phyloP scores from a whole-genome alignment of 2,113 vertebrate species.

The Upupa epops region DNA sequence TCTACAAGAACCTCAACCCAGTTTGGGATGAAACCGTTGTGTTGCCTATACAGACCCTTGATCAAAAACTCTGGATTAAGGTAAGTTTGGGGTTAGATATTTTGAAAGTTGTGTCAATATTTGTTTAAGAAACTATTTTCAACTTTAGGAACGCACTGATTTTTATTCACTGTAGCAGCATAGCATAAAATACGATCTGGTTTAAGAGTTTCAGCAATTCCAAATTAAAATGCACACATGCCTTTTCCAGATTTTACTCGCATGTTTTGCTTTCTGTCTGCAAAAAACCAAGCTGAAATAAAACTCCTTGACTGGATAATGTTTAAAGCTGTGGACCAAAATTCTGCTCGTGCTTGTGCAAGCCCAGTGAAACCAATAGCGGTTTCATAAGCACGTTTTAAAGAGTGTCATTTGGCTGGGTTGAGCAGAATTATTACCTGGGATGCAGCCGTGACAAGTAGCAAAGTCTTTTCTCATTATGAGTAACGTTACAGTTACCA shows the following conservation, averaged over 20 bases:
- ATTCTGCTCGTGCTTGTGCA: constrained; percentile 6
- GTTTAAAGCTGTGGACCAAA: constrained; percentile 32
- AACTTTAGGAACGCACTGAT: neutral
- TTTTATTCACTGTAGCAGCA: neutral
- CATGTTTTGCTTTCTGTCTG: neutral
- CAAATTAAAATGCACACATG: constrained; percentile 16
- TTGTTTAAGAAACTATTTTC: neutral
- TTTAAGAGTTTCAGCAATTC: constrained; percentile 1
- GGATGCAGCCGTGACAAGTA: constrained; percentile 21
- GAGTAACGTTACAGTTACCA: constrained; percentile 59
- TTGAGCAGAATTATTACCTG: constrained; percentile 67
- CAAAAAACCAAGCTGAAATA: constrained; percentile 43
- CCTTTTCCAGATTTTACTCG: constrained; percentile 27
- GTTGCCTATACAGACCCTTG: constrained; percentile 83
- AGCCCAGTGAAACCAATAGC: neutral
- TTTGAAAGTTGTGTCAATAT: neutral
- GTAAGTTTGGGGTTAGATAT: constrained; percentile 63
- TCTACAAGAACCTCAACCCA: constrained; percentile 93
- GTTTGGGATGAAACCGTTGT: constrained; percentile 92
- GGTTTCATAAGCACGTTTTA: constrained; percentile 30
- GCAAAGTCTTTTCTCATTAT: constrained; percentile 59
- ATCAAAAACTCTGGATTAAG: constrained; percentile 85
- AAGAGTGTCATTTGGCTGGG: constrained; percentile 35
- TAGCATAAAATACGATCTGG: neutral
- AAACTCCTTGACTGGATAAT: constrained; percentile 35